Base-by-base conservation (phyloP, 2,888 invertebrate genomes). In the Drosophila lacicola region DNA sequence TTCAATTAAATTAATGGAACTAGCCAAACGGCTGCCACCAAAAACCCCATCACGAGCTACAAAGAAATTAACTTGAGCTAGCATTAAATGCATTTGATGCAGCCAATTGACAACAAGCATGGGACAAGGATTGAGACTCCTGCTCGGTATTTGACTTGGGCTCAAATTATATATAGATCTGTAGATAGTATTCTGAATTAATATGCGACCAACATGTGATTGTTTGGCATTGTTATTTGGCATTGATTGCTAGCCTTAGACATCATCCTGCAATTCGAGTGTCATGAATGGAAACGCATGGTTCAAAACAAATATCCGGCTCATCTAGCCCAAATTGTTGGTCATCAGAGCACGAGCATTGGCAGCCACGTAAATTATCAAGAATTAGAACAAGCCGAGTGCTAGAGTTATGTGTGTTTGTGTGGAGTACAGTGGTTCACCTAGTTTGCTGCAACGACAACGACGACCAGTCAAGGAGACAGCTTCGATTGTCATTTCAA, bases 1-100 rank as follows among this genome's bases (percentile, higher is more conserved):
- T 85, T 89, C 89, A 90, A 90, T 91, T 89, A 89, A 88, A 80
- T 90, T 87, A 91, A 90, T 90, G 89, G 81, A 82, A 73, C 76
- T 70, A 51, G 78, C 55, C 76, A 77, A 78, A 74, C 81, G 61
- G 74, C 74, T 51, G 71, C 54, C 62, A 44, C 60, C 61, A 68
- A 62, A 66, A 57, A 54, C 54, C 44, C 66, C 58, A 58, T 51
- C 66, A 39, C 42, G 51, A 14, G 67, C 61, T 19, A 62, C 57
- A 62, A 82, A 60, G 67, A 84, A 88, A 79, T 82, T 70, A 58
- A 68, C 71, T 70, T 61, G 39, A 54, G 49, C 70, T 45, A 44
- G 49, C 57, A 74, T 65, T 49, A 41, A 74, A 54, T 79, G 37
- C 33, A 39, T 57, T 50, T 50, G 33, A 19, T 25, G 55, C 25